Percentiles rank a stretch among this genome's conserved stretches.
Evolutionary conservation across 2,797 vertebrate species (phyloP).

Genomic region (Brotula barbata): DNA sequence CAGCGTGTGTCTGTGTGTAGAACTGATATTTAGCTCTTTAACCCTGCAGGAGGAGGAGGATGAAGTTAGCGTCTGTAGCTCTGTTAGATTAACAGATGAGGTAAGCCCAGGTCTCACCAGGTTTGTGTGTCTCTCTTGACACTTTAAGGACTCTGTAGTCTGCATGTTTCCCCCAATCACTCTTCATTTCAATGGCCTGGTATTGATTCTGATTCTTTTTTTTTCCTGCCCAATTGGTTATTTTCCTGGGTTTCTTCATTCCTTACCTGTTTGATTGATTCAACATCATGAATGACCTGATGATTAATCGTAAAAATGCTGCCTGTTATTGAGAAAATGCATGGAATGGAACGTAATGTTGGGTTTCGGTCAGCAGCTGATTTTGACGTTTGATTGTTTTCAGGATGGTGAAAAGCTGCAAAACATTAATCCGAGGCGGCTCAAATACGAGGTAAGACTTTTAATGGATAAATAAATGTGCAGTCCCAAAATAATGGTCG

Average conservation of each 20-base stretch:
- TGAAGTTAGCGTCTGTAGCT: slow-evolving; percentile 65
- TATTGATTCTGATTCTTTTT: slow-evolving; percentile 1
- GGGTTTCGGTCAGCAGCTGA: background rate
- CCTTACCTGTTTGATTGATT: background rate
- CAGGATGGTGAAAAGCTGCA: slow-evolving; percentile 70
- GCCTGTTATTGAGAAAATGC: background rate
- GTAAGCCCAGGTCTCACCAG: slow-evolving; percentile 60
- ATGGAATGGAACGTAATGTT: background rate
- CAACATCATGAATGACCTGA: background rate
- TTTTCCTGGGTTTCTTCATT: slow-evolving; percentile 7
- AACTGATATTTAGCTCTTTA: slow-evolving; percentile 64
- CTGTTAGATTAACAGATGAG: slow-evolving; percentile 67
- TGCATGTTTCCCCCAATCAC: slow-evolving; percentile 50
- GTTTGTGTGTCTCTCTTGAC: slow-evolving; percentile 10
- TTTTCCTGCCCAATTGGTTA: slow-evolving; percentile 9
- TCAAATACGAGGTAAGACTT: slow-evolving; percentile 76
- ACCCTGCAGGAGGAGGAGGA: slow-evolving; percentile 68
- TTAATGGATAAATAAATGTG: no score
- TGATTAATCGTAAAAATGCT: background rate
- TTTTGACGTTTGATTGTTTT: slow-evolving; percentile 18
- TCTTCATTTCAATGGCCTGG: background rate
- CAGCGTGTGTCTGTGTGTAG: slow-evolving; percentile 10
- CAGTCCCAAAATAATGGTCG: no score
- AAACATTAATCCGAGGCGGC: slow-evolving; percentile 60
- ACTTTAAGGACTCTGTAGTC: slow-evolving; percentile 21